Evolutionary conservation across 2,113 vertebrate genomes (phyloP).

Genomic region (Pachycephala philippinensis): DNA sequence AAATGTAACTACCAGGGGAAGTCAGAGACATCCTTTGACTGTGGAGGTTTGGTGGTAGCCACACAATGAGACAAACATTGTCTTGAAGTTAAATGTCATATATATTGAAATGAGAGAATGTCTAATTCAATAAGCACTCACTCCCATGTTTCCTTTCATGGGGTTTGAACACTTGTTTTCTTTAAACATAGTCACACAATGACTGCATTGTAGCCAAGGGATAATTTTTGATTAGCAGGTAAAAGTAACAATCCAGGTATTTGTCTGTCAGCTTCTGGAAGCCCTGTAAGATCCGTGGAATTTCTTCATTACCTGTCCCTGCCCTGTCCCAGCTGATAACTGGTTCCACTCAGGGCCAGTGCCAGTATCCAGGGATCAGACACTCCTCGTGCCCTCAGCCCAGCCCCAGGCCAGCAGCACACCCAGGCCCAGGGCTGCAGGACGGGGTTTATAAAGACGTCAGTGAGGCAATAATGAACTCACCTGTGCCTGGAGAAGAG

Average conservation of each 20-base stretch:
- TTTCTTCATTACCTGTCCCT: background rate
- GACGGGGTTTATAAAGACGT: background rate
- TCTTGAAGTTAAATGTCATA: background rate
- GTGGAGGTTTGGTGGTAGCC: background rate
- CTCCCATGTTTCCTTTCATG: background rate
- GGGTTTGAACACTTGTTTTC: background rate
- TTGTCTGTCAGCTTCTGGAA: background rate
- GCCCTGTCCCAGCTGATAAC: background rate
- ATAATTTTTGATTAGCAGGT: background rate
- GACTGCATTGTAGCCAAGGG: background rate
- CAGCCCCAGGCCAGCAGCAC: background rate
- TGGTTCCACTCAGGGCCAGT: background rate
- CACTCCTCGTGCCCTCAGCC: background rate
- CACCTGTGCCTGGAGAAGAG: background rate
- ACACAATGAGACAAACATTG: background rate
- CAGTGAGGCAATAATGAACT: background rate
- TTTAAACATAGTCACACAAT: background rate
- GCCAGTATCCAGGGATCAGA: background rate
- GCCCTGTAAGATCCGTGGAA: fast-evolving
- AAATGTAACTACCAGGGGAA: background rate
- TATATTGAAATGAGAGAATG: background rate
- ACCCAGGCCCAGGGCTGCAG: background rate
- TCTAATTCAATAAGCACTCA: background rate
- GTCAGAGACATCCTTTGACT: background rate
- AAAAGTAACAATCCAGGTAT: background rate